Evolutionary conservation across 2,113 vertebrate species (phyloP).

Genomic region (Mesitornis unicolor): DNA sequence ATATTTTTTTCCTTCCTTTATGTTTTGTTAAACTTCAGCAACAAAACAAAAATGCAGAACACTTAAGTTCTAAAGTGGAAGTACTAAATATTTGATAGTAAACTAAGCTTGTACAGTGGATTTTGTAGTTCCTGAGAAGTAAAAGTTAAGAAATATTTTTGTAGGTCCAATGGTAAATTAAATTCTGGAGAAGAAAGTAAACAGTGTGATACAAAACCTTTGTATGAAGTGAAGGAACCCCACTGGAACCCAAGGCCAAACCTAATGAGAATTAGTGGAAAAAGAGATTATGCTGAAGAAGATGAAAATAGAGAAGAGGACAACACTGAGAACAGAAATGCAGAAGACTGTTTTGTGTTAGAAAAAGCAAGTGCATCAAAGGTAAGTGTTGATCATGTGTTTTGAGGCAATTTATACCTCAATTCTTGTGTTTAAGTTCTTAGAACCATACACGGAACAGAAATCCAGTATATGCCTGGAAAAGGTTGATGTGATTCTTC

Average conservation of each 20-base stretch:
- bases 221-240: neutral
- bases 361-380: neutral
- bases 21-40: neutral
- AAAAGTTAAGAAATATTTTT: neutral
- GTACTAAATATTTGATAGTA: neutral
- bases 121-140: neutral
- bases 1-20: rapidly evolving
- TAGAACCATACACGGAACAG: neutral
- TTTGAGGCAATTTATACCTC: neutral
- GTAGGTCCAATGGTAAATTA: neutral
- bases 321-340: neutral
- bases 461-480: neutral
- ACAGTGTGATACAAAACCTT: neutral
- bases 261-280: neutral
- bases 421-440: neutral
- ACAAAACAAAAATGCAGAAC: neutral
- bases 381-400: neutral
- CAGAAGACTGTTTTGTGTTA: neutral
- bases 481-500: neutral
- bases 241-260: neutral
- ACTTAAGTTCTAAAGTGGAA: neutral
- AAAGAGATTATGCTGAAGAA: neutral
- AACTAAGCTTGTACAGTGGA: neutral
- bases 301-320: neutral
- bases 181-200: neutral